Percentiles rank a stretch among this genome's conserved stretches.
Conservation (phyloP, 2,797 vertebrate genomes). For the Cynodonichthys magdalenae region DNA sequence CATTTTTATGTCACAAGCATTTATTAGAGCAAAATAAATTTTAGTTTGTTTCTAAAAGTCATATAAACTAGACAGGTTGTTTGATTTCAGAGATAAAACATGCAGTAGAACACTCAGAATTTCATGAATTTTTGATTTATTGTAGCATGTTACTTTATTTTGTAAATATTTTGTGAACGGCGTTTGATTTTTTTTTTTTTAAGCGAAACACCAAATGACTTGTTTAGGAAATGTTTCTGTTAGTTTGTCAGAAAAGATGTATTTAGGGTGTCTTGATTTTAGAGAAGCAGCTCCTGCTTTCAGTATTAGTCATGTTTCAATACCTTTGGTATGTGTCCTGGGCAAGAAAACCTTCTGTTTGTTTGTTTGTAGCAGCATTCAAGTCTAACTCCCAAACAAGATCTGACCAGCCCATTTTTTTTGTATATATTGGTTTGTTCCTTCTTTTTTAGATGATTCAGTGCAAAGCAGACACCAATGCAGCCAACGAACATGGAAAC, state of each 20-base stretch:
- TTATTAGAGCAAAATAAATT: background rate
- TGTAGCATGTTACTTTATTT: too few relatives aligned
- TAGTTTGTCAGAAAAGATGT: background rate
- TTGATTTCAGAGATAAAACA: too few relatives aligned
- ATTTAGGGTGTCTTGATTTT: conserved; percentile 36
- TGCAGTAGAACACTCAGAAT: too few relatives aligned
- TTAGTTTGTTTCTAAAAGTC: background rate
- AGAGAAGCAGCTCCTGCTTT: conserved; percentile 49
- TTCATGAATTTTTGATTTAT: background rate
- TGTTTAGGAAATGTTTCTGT: background rate
- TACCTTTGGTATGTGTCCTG: conserved; percentile 61
- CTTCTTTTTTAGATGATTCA: conserved; percentile 87
- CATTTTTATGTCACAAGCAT: background rate
- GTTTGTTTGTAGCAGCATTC: conserved; percentile 29
- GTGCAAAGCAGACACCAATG: conserved; percentile 95
- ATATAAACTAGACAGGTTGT: background rate
- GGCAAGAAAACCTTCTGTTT: conserved; percentile 19
- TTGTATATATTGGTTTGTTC: conserved; percentile 45
- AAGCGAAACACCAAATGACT: background rate
- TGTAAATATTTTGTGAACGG: too few relatives aligned
- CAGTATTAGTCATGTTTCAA: conserved; percentile 66
- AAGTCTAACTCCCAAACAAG: conserved; percentile 54
- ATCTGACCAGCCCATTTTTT: conserved; percentile 34
- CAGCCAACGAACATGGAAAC: conserved; percentile 95
- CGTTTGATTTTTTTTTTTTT: too few relatives aligned